These are phyloP conservation scores for Catocala fraxini DNA, from an alignment of 2,888 invertebrate species.

Conservation along the genomic window DNA sequence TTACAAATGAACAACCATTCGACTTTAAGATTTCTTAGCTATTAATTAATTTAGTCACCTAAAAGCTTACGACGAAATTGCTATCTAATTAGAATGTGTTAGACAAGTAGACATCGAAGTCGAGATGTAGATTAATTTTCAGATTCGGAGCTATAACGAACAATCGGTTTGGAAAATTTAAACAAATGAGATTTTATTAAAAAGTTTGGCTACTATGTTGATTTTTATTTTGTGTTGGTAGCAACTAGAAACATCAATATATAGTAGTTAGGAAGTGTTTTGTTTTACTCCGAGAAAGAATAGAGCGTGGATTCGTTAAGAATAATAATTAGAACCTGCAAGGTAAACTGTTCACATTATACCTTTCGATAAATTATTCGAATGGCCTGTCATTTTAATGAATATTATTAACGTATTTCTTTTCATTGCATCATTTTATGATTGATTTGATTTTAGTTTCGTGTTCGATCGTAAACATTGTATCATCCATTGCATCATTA, in stretches of 20 bases:
- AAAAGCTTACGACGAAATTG: slow-evolving; percentile 39
- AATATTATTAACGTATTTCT: slow-evolving; percentile 7
- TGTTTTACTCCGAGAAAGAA: too few relatives aligned
- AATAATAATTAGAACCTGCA: too few relatives aligned
- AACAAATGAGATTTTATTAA: too few relatives aligned
- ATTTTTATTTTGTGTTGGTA: too few relatives aligned
- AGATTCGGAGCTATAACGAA: slow-evolving; percentile 19
- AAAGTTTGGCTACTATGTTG: too few relatives aligned
- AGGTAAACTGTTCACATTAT: slow-evolving; percentile 4
- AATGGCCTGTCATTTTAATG: slow-evolving; percentile 3
- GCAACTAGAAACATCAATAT: too few relatives aligned
- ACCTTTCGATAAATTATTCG: neutral
- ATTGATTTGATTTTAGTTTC: slow-evolving; percentile 18
- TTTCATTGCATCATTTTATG: slow-evolving; percentile 23
- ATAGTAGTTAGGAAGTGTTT: too few relatives aligned
- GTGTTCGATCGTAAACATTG: slow-evolving; percentile 23
- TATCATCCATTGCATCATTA: slow-evolving; percentile 35
- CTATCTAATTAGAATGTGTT: slow-evolving; percentile 27
- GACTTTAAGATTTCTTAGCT: slow-evolving; percentile 6
- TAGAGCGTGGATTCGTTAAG: too few relatives aligned
- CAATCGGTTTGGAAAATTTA: too few relatives aligned
- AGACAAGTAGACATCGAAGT: slow-evolving; percentile 13
- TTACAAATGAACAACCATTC: slow-evolving; percentile 22
- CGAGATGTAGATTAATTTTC: slow-evolving; percentile 23
- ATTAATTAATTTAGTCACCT: slow-evolving; percentile 12